Evolutionary conservation across 2,113 vertebrate species (phyloP), one percentile per base, ranked within the genome.

Genomic region (Pandion haliaetus): DNA sequence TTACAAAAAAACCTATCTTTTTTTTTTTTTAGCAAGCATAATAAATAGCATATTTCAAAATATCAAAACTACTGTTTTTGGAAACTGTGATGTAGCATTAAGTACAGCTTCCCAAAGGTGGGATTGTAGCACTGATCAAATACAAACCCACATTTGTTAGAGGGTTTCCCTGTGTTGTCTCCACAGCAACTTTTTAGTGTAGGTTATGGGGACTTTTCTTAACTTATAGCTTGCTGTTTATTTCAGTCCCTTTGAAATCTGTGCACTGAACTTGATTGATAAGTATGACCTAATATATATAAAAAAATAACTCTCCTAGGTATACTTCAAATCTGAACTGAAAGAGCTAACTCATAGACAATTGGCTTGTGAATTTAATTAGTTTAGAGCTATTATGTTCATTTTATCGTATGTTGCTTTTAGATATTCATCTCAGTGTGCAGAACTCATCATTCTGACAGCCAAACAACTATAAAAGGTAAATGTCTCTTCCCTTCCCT

Each of bases 221-320:
- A 84, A 49, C 18, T 40, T 73, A 15, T 9, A 71, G 11, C 9
- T 67, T 52, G 8, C 14, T 67, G 12, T 40, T 78, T 74, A 49
- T 44, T 62, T 87, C 63, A 19, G 9, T 47, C 26, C 11, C 17
- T 87, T 77, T 95, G 50, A 84, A 89, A 71, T 57, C 4, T 14
- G 40, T 38, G 23, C 54, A 9, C 42, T 67, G 26, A 89, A 61
- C 18, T 18, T 20, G 25, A 44, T 50, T 8, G 28, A 13, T 36
- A 72, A 73, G 5, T 55, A 36, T 57, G 25, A 58, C 5, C 12
- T 52, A 42, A 2, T 42, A 38, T 8, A 34, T 9, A 65, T 8
- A 5, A 52, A 65, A 47, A 36, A 21, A 0, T 2, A 10, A 7
- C 1, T 16, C 26, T 57, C 14, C 52, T 32, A 45, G 4, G 3